Evolutionary conservation across 2,113 vertebrate species (phyloP).

Genomic region (Bubo scandiacus): DNA sequence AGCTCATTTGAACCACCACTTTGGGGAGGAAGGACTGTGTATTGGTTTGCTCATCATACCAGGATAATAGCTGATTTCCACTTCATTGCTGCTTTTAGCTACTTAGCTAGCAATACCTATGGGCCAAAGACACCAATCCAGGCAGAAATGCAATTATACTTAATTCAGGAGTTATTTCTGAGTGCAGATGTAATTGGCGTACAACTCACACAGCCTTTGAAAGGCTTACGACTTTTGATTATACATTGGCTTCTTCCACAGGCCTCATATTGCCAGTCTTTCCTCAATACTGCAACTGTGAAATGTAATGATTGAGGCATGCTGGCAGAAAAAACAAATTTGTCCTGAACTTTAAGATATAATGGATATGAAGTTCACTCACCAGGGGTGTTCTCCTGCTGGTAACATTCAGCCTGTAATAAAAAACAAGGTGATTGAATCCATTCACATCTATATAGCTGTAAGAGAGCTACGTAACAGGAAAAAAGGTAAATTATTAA

Average conservation of each 20-base stretch:
- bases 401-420: background rate
- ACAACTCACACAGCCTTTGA: background rate
- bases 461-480: background rate
- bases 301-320: background rate
- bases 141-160: background rate
- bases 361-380: background rate
- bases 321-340: background rate
- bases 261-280: constrained; percentile 14
- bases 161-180: constrained; percentile 33
- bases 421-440: background rate
- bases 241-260: background rate
- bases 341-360: constrained; percentile 1
- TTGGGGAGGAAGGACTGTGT: background rate
- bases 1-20: background rate
- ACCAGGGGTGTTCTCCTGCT: background rate
- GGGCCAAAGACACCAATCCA: background rate
- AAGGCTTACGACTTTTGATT: constrained; percentile 7
- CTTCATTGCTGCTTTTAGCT: constrained; percentile 4
- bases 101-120: background rate
- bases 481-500: background rate
- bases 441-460: background rate
- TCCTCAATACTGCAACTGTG: constrained; percentile 2
- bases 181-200: background rate
- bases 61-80: background rate
- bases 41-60: background rate